Conservation (phyloP, 2,797 vertebrate genomes). For the Coendou prehensilis region DNA sequence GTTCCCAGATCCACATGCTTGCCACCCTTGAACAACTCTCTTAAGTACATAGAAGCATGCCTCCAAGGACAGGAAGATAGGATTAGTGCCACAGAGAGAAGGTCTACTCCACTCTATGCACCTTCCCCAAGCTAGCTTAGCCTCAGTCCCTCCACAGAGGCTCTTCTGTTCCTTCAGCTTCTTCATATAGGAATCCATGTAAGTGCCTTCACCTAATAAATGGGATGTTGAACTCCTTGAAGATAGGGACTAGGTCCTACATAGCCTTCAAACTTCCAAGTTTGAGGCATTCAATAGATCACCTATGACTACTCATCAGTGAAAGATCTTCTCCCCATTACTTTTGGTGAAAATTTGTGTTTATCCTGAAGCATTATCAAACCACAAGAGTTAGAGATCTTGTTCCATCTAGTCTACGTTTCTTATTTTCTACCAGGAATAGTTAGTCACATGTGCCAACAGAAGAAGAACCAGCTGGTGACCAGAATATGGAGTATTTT, state of each 20-base stretch:
- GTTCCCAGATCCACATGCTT: background rate
- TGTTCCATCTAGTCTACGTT: background rate
- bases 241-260: background rate
- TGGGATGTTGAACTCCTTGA: background rate
- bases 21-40: background rate
- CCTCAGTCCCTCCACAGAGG: background rate
- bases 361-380: background rate
- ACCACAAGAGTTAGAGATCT: background rate
- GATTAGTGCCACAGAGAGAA: background rate
- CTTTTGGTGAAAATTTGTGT: background rate
- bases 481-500: slow-evolving; percentile 1
- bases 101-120: background rate
- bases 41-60: background rate
- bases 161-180: background rate
- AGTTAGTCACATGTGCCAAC: background rate
- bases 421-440: background rate
- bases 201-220: background rate
- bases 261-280: background rate
- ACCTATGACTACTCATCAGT: background rate
- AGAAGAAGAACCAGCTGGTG: background rate
- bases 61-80: background rate
- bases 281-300: background rate
- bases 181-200: background rate
- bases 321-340: background rate
- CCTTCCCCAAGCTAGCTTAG: background rate